Percentiles rank a stretch among this genome's conserved stretches.
These are phyloP conservation scores for Drosophila cyrtoloma DNA, from an alignment of 2,888 invertebrate genomes.

Conservation along the genomic window DNA sequence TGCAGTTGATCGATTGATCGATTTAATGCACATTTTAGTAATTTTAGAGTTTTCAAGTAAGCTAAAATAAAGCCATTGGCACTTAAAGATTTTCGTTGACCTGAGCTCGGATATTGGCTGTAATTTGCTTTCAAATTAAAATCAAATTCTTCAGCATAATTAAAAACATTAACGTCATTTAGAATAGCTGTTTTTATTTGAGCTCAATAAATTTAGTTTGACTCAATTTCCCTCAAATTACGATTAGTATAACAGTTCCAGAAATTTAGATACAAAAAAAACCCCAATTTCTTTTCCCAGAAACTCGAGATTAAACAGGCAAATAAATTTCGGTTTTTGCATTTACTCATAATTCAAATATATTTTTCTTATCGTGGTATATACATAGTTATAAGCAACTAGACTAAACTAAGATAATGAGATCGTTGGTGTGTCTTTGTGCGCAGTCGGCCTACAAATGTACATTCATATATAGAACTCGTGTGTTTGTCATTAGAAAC, in stretches of 20 bases:
- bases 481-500: constrained; percentile 18
- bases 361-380: constrained; percentile 46
- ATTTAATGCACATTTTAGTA: not conserved
- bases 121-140: not conserved
- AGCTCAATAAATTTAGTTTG: not conserved
- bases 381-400: constrained; percentile 16
- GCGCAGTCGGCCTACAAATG: constrained; percentile 49
- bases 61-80: not conserved
- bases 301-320: constrained; percentile 15
- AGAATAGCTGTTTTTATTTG: not conserved
- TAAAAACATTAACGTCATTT: not conserved
- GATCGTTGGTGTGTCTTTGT: constrained; percentile 70
- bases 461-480: constrained; percentile 12
- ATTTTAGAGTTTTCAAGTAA: not conserved
- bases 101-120: not conserved
- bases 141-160: not conserved
- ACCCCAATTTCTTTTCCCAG: not conserved
- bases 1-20: not conserved
- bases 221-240: not conserved
- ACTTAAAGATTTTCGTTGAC: not conserved
- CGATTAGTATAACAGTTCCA: not conserved
- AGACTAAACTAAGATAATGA: constrained; percentile 61
- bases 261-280: not conserved
- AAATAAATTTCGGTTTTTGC: constrained; percentile 30
- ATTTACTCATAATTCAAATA: constrained; percentile 29